Evolutionary conservation across 2,113 vertebrate species (phyloP).

Genomic region (Apeltes quadracus): DNA sequence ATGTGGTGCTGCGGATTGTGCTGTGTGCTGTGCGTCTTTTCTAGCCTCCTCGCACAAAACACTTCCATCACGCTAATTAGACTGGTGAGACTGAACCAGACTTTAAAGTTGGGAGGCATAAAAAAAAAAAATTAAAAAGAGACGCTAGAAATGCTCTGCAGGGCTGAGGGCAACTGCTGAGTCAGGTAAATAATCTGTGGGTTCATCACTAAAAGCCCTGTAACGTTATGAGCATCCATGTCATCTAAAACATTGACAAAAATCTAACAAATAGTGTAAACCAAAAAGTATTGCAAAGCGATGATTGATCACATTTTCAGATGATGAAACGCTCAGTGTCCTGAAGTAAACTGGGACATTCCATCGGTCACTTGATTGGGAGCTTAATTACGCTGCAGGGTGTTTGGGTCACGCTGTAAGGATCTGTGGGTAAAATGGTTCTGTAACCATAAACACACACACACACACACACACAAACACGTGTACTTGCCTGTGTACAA

Average conservation of each 20-base stretch:
- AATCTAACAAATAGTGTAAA: neutral
- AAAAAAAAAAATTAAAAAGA: neutral
- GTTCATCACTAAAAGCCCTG: neutral
- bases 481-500: slow-evolving; percentile 5
- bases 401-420: slow-evolving; percentile 12
- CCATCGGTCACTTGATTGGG: slow-evolving; percentile 28
- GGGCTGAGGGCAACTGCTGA: neutral
- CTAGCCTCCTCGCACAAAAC: neutral
- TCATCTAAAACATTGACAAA: neutral
- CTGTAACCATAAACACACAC: slow-evolving; percentile 11
- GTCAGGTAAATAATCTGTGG: neutral
- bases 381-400: slow-evolving; percentile 30
- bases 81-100: neutral
- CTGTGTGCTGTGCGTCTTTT: neutral
- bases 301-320: neutral
- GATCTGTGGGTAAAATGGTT: slow-evolving; percentile 21
- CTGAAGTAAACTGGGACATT: slow-evolving; percentile 19
- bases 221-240: neutral
- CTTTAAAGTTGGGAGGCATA: neutral
- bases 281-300: neutral
- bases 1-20: neutral
- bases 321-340: neutral
- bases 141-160: neutral
- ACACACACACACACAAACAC: slow-evolving; percentile 6
- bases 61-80: neutral